phyloP scores from a whole-genome alignment of 2,888 invertebrate species.

The Drosophila anomelani region DNA sequence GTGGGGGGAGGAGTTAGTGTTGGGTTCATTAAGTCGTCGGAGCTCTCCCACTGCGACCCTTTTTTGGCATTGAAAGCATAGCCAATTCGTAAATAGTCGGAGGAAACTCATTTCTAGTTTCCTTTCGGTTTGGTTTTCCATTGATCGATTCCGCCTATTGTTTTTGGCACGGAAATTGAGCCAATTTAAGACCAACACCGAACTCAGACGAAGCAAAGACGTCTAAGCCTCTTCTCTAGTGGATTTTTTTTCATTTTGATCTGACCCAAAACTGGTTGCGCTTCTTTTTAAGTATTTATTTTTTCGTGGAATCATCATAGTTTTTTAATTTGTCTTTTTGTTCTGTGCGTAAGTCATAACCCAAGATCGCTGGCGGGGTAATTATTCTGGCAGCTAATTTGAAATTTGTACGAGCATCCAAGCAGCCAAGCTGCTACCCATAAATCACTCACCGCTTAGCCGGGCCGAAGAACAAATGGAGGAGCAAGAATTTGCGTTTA shows the following conservation, averaged over 20 bases:
- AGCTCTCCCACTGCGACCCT: constrained; percentile 70
- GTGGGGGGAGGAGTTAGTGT: neutral
- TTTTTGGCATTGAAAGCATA: constrained; percentile 74
- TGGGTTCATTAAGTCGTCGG: constrained; percentile 51
- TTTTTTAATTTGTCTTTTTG: constrained; percentile 6
- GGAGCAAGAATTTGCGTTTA: constrained; percentile 56
- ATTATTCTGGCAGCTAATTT: constrained; percentile 52
- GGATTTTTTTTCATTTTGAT: constrained; percentile 8
- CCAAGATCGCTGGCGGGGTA: constrained; percentile 30
- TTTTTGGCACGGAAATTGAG: constrained; percentile 62
- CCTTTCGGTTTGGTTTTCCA: constrained; percentile 23
- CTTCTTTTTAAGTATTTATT: constrained; percentile 28
- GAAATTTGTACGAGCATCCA: constrained; percentile 51
- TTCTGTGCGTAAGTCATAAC: constrained; percentile 14
- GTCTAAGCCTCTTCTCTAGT: constrained; percentile 25
- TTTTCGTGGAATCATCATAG: constrained; percentile 11
- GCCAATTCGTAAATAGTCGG: constrained; percentile 61
- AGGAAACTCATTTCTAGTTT: constrained; percentile 42
- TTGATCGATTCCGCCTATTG: constrained; percentile 47
- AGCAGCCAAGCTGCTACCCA: constrained; percentile 43
- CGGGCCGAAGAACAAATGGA: constrained; percentile 31
- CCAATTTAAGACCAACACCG: constrained; percentile 64
- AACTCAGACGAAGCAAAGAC: constrained; percentile 49
- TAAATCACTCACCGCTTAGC: constrained; percentile 45
- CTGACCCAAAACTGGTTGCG: constrained; percentile 33